A percentile compares a stretch with the other conserved stretches of the same genome.
These are phyloP conservation scores for Tachysurus vachellii DNA, from an alignment of 2,113 vertebrate genomes.

Conservation along the genomic window DNA sequence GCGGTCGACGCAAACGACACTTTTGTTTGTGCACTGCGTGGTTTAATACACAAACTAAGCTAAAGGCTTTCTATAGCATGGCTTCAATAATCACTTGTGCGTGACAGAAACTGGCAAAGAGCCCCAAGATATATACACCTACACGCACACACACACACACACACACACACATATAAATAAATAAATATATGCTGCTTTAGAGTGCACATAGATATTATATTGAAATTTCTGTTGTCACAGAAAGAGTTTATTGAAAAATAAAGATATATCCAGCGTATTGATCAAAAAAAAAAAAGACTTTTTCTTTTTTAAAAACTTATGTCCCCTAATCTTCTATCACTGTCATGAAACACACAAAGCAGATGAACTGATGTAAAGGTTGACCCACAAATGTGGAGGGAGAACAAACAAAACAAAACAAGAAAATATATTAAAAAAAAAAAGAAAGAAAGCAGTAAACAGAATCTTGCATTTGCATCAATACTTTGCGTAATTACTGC, in stretches of 20 bases:
- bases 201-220: conserved; percentile 62
- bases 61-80: conserved; percentile 3
- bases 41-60: background rate
- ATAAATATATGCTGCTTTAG: conserved; percentile 60
- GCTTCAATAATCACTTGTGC: background rate
- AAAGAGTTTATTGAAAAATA: conserved; percentile 99
- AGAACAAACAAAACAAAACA: background rate
- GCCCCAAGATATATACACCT: background rate
- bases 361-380: conserved; percentile 41
- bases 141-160: background rate
- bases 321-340: conserved; percentile 25
- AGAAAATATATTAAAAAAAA: background rate
- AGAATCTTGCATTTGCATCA: background rate
- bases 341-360: conserved; percentile 18
- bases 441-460: background rate
- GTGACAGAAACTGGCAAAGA: background rate
- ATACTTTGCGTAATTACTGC: conserved; percentile 28
- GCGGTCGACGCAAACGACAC: background rate
- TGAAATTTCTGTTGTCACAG: conserved; percentile 75
- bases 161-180: background rate
- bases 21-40: conserved; percentile 17
- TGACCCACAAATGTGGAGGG: background rate
- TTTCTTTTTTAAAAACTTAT: conserved; percentile 36
- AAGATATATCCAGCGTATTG: conserved; percentile 86
- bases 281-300: conserved; percentile 55